Conservation (phyloP, 2,113 vertebrate species). For the Sinocyclocheilus maitianheensis region DNA sequence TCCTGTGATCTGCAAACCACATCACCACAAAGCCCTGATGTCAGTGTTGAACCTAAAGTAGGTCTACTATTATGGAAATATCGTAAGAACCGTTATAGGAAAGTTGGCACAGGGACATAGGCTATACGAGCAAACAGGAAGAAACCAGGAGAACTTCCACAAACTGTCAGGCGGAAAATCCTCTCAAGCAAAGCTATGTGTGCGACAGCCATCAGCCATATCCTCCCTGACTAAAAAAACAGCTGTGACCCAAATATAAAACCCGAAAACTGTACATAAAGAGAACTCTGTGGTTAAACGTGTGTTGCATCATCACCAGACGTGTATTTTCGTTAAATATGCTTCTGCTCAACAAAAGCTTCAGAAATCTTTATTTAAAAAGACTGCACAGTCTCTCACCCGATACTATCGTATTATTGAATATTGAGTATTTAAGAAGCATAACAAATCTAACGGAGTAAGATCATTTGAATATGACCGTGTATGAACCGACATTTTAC, state of each 20-base stretch:
- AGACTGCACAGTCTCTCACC: not conserved
- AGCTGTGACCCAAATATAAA: slow-evolving; percentile 24
- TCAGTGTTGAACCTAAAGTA: not conserved
- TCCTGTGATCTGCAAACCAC: slow-evolving; percentile 79
- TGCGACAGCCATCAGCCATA: slow-evolving; percentile 21
- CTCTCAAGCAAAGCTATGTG: slow-evolving; percentile 28
- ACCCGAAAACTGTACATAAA: not conserved
- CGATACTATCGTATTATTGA: not conserved
- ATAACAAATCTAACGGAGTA: not conserved
- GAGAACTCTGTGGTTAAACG: not conserved
- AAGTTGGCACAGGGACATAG: not conserved
- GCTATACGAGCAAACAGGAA: not conserved
- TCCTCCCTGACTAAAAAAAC: slow-evolving; percentile 23
- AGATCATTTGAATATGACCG: not conserved
- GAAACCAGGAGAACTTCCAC: slow-evolving; percentile 7
- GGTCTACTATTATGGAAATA: not conserved
- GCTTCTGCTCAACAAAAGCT: not conserved
- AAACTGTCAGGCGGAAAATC: slow-evolving; percentile 33
- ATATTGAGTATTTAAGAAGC: not conserved
- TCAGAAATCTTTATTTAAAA: not conserved
- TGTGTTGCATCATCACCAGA: not conserved
- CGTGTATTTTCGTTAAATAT: not conserved
- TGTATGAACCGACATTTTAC: not conserved
- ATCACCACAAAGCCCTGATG: not conserved
- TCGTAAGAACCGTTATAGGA: not conserved